Conservation (phyloP, 2,113 vertebrate genomes). For the Gallinago jamesoni region DNA sequence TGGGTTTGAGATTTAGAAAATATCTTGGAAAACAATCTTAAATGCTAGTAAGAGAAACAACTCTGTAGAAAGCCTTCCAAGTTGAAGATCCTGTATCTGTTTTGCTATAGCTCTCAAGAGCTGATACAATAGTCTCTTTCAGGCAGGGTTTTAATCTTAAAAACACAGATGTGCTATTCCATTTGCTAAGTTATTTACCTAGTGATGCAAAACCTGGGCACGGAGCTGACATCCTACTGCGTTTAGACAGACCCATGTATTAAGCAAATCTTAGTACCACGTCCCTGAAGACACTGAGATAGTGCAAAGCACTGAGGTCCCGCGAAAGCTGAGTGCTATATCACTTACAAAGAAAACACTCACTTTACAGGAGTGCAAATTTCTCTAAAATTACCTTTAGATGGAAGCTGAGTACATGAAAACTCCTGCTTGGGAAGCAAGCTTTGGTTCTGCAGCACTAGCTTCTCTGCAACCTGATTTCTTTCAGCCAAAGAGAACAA, state of each 20-base stretch:
- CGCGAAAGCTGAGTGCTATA: not conserved
- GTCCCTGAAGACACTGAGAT: not conserved
- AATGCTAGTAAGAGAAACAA: not conserved
- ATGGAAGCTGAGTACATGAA: not conserved
- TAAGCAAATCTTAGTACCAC: not conserved
- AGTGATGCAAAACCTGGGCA: not conserved
- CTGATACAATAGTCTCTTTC: not conserved
- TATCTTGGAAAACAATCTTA: not conserved
- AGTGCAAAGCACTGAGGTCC: not conserved
- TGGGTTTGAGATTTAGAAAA: not conserved
- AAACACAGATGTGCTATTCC: not conserved
- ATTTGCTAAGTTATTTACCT: not conserved
- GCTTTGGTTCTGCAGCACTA: not conserved
- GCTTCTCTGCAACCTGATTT: not conserved
- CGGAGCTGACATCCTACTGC: not conserved
- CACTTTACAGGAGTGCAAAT: not conserved
- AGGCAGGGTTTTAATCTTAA: not conserved
- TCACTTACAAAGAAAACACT: not conserved
- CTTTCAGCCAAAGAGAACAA: not conserved
- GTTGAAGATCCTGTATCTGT: not conserved
- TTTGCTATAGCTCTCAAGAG: not conserved
- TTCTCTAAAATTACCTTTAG: not conserved
- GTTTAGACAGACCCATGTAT: not conserved
- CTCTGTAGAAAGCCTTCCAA: not conserved
- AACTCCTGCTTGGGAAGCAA: not conserved